phyloP scores from a whole-genome alignment of 1,140 invertebrate species.

The Temnothorax nylanderi region DNA sequence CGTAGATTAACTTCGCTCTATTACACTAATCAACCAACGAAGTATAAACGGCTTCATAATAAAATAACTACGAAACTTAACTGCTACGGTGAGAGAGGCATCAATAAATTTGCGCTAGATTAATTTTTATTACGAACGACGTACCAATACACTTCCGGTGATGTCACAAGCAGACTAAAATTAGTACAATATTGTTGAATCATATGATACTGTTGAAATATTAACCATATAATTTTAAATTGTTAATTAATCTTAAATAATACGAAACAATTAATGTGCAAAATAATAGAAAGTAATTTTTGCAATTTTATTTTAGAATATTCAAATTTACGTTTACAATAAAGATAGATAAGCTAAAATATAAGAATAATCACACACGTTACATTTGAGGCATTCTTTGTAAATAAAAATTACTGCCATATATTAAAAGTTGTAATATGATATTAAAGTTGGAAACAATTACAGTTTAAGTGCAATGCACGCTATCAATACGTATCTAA shows the following conservation, averaged over 20 bases:
- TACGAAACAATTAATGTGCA: neutral
- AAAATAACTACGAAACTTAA: slow-evolving; percentile 44
- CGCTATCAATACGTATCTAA: neutral
- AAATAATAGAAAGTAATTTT: neutral
- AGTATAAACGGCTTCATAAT: slow-evolving; percentile 38
- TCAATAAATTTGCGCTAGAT: slow-evolving; percentile 42
- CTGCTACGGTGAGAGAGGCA: neutral
- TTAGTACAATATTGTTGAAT: slow-evolving; percentile 35
- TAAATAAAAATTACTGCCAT: neutral
- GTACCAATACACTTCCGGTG: neutral
- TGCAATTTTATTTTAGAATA: neutral
- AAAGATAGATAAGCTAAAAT: neutral
- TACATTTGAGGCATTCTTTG: neutral
- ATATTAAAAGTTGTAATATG: neutral
- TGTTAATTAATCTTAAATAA: neutral
- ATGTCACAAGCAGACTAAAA: slow-evolving; percentile 11
- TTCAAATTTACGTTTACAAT: neutral
- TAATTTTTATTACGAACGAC: slow-evolving; percentile 48
- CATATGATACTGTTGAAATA: slow-evolving; percentile 25
- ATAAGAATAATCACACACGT: neutral
- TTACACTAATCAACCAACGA: slow-evolving; percentile 25
- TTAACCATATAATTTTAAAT: slow-evolving; percentile 32
- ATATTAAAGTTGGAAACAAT: slow-evolving; percentile 5
- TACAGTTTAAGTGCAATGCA: neutral
- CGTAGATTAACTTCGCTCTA: slow-evolving; percentile 15